Evolutionary conservation across 2,113 vertebrate species (phyloP).

Genomic region (human (Homo sapiens)): GRCh38 chr12:45490501-45491000

Average conservation of each 20-base stretch:
- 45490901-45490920: background rate
- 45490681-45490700: constrained; percentile 72
- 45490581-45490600: background rate
- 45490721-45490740: constrained; percentile 12
- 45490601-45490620: background rate
- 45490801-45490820: background rate
- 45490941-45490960: background rate
- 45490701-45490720: constrained; percentile 53
- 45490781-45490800: background rate
- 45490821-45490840: background rate
- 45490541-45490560: background rate
- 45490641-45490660: constrained; percentile 9
- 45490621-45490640: background rate
- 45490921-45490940: background rate
- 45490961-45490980: constrained; percentile 7
- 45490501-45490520: background rate
- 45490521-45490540: background rate
- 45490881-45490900: background rate
- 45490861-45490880: background rate
- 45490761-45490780: background rate
- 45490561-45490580: background rate
- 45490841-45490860: background rate
- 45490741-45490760: background rate
- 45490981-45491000: background rate
- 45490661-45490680: constrained; percentile 59